Percentiles rank a stretch among this genome's conserved stretches.
Conservation (phyloP, 1,140 invertebrate genomes). For the Bombus pyrosoma region DNA sequence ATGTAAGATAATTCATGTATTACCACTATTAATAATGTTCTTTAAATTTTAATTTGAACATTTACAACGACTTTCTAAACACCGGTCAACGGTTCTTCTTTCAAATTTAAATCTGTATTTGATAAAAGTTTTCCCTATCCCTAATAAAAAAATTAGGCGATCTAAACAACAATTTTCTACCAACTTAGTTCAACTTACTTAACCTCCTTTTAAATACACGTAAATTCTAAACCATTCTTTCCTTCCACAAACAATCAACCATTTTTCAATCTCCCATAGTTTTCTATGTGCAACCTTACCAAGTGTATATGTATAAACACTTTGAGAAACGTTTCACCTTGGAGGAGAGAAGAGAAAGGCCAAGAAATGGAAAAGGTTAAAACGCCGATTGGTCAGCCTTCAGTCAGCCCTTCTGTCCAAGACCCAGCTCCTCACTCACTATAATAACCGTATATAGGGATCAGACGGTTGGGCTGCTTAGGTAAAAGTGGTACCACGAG, state of each 20-base stretch:
- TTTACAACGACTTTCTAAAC: not conserved
- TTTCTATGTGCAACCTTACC: not conserved
- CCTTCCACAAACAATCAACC: not conserved
- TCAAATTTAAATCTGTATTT: too few relatives aligned
- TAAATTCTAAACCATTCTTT: not conserved
- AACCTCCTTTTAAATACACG: too few relatives aligned
- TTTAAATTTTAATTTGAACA: not conserved
- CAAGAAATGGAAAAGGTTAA: slow-evolving; percentile 27
- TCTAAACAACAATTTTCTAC: too few relatives aligned
- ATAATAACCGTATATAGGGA: slow-evolving; percentile 27
- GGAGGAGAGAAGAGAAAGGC: not conserved
- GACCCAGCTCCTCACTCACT: not conserved
- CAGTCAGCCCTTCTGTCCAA: slow-evolving; percentile 8
- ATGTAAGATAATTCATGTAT: too few relatives aligned
- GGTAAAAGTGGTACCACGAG: slow-evolving; percentile 17
- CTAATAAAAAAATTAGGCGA: too few relatives aligned
- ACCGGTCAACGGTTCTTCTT: not conserved
- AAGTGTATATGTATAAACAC: not conserved
- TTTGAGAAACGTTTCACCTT: not conserved
- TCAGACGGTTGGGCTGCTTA: slow-evolving; percentile 28
- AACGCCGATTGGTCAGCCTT: slow-evolving; percentile 33
- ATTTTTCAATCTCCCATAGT: not conserved
- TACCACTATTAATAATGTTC: too few relatives aligned
- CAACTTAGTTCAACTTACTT: too few relatives aligned
- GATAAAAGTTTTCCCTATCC: too few relatives aligned